A percentile compares a stretch with the other conserved stretches of the same genome.
Evolutionary conservation across 2,113 vertebrate genomes (phyloP).

Genomic region (Thunnus maccoyii): DNA sequence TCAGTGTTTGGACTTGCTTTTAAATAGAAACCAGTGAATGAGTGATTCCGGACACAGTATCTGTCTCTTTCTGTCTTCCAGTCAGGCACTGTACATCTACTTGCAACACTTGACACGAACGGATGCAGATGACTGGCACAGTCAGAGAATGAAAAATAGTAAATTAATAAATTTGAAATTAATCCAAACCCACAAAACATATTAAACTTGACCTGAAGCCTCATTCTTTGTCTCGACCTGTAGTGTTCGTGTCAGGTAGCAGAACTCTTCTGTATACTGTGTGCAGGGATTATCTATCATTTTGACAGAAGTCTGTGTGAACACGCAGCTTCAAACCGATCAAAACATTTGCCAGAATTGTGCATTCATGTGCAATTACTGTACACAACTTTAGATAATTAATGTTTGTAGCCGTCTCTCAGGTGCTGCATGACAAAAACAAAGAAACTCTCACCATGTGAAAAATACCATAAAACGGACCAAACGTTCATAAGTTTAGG

Average conservation of each 20-base stretch:
- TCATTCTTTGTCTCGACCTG: neutral
- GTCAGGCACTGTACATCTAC: neutral
- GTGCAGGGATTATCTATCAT: neutral
- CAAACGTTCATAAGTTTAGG: neutral
- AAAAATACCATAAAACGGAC: neutral
- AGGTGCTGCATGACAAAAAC: neutral
- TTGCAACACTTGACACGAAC: neutral
- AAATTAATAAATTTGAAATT: neutral
- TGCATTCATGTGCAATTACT: conserved; percentile 13
- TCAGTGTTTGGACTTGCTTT: no score
- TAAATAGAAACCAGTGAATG: neutral
- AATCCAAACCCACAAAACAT: neutral
- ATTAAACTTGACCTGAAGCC: neutral
- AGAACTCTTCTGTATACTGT: neutral
- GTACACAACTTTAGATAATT: neutral
- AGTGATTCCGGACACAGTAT: neutral
- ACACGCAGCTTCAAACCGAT: neutral
- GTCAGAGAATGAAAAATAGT: neutral
- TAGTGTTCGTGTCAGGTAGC: neutral
- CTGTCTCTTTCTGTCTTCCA: neutral
- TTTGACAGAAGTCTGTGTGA: neutral
- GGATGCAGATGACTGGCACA: neutral
- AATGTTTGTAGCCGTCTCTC: neutral
- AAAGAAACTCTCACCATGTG: neutral
- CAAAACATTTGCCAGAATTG: neutral